phyloP scores from a whole-genome alignment of 2,113 vertebrate species.

The Ciconia boyciana region DNA sequence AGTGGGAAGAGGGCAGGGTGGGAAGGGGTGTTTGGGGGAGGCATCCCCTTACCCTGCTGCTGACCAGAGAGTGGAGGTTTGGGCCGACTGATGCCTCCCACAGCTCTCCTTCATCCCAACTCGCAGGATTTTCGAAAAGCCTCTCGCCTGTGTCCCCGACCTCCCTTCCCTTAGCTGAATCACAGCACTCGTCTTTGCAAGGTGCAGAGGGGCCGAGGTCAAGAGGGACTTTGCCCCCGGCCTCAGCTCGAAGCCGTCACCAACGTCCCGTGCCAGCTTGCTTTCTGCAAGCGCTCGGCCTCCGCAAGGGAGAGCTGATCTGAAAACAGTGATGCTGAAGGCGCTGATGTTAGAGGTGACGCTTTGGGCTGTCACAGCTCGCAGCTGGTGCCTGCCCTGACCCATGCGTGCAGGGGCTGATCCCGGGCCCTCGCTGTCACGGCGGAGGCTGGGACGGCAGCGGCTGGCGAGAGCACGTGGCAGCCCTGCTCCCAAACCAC shows the following conservation, averaged over 20 bases:
- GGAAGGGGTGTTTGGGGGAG: background rate
- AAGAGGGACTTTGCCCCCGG: background rate
- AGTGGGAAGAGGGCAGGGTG: background rate
- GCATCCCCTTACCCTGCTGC: background rate
- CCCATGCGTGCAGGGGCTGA: background rate
- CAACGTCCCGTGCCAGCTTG: accelerated
- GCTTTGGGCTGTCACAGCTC: background rate
- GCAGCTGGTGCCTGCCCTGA: background rate
- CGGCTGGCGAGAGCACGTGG: too few relatives aligned
- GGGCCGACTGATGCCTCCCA: background rate
- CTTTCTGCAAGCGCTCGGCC: too few relatives aligned
- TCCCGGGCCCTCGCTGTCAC: background rate
- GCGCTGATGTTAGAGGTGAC: background rate
- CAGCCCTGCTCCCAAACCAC: background rate
- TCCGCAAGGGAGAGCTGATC: too few relatives aligned
- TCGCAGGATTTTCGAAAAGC: background rate
- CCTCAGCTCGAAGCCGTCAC: background rate
- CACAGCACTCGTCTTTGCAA: too few relatives aligned
- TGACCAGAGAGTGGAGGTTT: background rate
- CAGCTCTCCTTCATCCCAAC: background rate
- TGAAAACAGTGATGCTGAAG: background rate
- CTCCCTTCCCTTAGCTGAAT: background rate
- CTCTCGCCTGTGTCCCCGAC: background rate
- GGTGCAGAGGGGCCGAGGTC: background rate
- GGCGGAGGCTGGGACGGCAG: background rate